Base-by-base conservation (phyloP, 2,888 invertebrate species). In the Tuta absoluta region DNA sequence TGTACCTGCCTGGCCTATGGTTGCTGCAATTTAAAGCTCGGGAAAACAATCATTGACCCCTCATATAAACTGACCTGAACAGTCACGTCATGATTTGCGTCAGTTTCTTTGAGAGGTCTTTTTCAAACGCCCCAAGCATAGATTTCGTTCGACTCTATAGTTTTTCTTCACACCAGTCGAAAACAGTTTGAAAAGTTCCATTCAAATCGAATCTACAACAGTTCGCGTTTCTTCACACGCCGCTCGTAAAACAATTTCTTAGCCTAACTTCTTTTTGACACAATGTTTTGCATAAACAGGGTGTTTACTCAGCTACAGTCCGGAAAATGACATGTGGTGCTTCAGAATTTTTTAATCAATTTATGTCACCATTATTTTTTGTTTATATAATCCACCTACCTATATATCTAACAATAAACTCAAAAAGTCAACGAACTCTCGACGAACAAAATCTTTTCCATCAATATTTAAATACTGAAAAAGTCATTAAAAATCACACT, bases 401-500 rank as follows among this genome's bases (percentile, higher is more conserved):
- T 12, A 11, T 11, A 8, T 17, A 19, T 5, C 11, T 3, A 12
- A 10, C 51, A 21, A 19, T 1, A 12, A 51, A 12, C 23, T 19
- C 12, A 1, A 2, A 51, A 19, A 10, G 49, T 49, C 19, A 21
- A 51, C 56, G n/a, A 17, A 17, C n/a, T 12, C 2, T 33, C 2
- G 10, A n/a, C 17, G 24, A 33, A 12, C 10, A 12, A 0, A 53
- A 24, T 24, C 17, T n/a, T 28, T 17, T 5, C 53, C 53, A 53
- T 53, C 12, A 53, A 56, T 33, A 33, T 33, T 56, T 56, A 56
- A 56, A 56, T 48, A 48, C 48, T 28, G 37, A 51, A 81, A 84
- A 89, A 86, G 82, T 87, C 87, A 86, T 88, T 88, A 86, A 87
- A 88, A 87, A 88, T 88, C 86, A 85, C 88, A 86, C 82, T 86